phyloP scores from a whole-genome alignment of 2,113 vertebrate genomes.

The Mirounga angustirostris region DNA sequence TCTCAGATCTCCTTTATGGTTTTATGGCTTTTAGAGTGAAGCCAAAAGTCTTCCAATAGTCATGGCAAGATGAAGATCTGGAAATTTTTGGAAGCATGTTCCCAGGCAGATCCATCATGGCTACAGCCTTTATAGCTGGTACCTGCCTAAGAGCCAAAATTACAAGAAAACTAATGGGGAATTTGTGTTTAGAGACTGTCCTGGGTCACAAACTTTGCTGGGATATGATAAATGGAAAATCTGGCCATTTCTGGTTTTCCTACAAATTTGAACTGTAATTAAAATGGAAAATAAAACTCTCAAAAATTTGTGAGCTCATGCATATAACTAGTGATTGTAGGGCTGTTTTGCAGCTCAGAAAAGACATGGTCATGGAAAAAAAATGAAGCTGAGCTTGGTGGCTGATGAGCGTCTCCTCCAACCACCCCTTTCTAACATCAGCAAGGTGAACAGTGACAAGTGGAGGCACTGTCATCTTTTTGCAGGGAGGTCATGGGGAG shows the following conservation, averaged over 20 bases:
- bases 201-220: background rate
- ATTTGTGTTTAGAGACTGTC: slow-evolving; percentile 41
- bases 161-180: background rate
- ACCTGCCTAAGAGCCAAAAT: slow-evolving; percentile 59
- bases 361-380: background rate
- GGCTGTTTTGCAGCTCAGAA: background rate
- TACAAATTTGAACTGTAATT: slow-evolving; percentile 45
- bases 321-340: background rate
- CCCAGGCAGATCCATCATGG: background rate
- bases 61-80: slow-evolving; percentile 56
- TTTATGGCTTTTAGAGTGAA: slow-evolving; percentile 69
- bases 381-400: background rate
- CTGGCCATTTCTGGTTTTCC: slow-evolving; percentile 29
- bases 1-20: slow-evolving; percentile 59
- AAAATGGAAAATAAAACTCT: slow-evolving; percentile 55
- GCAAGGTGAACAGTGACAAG: background rate
- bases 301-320: background rate
- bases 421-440: too few relatives aligned
- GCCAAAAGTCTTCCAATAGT: slow-evolving; percentile 51
- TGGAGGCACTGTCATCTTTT: background rate
- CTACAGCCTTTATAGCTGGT: background rate
- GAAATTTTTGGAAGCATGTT: slow-evolving; percentile 51
- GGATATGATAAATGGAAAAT: background rate
- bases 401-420: rapidly evolving
- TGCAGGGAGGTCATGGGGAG: background rate